Evolutionary conservation across 2,888 invertebrate genomes (phyloP).

Genomic region (Keiferia lycopersicella): DNA sequence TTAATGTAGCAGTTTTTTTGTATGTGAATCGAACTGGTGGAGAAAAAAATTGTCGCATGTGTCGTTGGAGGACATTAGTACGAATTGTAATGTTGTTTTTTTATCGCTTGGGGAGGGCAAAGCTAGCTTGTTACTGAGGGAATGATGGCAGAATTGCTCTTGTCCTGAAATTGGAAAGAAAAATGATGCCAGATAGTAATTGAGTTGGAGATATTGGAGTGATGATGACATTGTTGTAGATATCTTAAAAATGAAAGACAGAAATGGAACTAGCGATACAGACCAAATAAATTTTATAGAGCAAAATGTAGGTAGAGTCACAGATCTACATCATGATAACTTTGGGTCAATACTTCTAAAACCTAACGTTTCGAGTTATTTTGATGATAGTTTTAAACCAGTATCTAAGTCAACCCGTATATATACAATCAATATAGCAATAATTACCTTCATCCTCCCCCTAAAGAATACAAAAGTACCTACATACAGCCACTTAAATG

Average conservation of each 20-base stretch:
- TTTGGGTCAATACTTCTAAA: too few species aligned
- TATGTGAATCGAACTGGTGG: conserved; percentile 57
- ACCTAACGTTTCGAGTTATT: too few species aligned
- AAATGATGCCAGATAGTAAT: neutral
- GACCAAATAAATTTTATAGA: too few species aligned
- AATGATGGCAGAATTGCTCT: conserved; percentile 5
- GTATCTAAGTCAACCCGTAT: neutral
- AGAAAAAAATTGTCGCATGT: conserved; percentile 63
- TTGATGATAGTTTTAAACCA: too few species aligned
- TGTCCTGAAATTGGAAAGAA: neutral
- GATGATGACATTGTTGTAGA: neutral
- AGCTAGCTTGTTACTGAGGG: neutral
- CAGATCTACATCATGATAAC: too few species aligned
- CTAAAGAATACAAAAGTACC: neutral
- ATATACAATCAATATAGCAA: neutral
- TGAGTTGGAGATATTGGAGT: neutral
- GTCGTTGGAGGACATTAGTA: conserved; percentile 59
- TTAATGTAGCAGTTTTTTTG: conserved; percentile 72
- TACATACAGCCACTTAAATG: conserved; percentile 7
- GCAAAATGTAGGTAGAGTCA: too few species aligned
- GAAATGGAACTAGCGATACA: too few species aligned
- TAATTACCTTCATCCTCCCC: neutral
- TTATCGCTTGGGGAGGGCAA: conserved; percentile 38
- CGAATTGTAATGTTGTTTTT: conserved; percentile 61
- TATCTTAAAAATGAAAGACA: neutral